These are phyloP conservation scores for Centropristis striata DNA, from an alignment of 2,113 vertebrate species.

Conservation along the genomic window DNA sequence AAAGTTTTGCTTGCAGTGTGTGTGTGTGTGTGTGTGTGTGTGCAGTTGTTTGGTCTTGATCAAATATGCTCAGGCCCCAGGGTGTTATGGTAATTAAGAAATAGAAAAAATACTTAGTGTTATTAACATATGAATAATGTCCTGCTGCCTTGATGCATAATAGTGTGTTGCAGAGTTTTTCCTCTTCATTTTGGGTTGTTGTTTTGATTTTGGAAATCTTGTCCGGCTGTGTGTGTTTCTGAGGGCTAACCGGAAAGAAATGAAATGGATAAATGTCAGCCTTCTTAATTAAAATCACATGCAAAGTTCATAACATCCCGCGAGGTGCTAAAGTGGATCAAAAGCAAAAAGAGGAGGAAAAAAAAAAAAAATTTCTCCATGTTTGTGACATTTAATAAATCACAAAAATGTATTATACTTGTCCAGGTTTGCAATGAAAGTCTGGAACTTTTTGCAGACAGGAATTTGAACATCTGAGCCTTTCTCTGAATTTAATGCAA, in stretches of 20 bases:
- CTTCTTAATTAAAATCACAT: conserved; percentile 14
- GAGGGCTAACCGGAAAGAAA: not conserved
- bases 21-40: not conserved
- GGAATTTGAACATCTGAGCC: not conserved
- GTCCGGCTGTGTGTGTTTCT: not conserved
- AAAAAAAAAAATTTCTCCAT: too few relatives aligned
- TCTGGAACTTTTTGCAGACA: not conserved
- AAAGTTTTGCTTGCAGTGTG: not conserved
- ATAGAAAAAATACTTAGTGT: not conserved
- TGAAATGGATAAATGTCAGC: conserved; percentile 24
- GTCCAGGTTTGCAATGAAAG: not conserved
- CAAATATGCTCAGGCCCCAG: not conserved
- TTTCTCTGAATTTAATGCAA: conserved; percentile 6
- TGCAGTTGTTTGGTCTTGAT: not conserved
- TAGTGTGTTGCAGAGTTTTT: not conserved
- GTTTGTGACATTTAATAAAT: too few relatives aligned
- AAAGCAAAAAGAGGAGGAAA: not conserved
- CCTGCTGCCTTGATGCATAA: not conserved
- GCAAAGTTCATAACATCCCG: not conserved
- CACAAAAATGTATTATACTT: not conserved
- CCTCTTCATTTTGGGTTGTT: not conserved
- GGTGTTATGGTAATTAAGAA: not conserved
- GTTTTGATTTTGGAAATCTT: not conserved
- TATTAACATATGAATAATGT: not conserved
- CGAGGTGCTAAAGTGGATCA: not conserved